Evolutionary conservation across 2,888 invertebrate genomes (phyloP).

Genomic region (Trimorus sp.): DNA sequence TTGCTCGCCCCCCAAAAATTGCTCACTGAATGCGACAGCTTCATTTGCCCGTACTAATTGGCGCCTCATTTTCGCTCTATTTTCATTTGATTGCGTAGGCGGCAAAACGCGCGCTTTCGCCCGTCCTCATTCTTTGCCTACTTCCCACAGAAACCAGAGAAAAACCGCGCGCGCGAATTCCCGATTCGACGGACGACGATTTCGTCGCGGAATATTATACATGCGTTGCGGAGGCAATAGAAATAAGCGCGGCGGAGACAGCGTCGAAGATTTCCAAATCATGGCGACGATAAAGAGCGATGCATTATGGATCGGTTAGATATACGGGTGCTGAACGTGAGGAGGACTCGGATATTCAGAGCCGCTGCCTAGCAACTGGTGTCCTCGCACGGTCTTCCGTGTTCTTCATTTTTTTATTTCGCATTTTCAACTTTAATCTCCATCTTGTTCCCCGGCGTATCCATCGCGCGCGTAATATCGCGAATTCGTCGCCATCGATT

Average conservation of each 20-base stretch:
- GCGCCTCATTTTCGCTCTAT: slow-evolving; percentile 28
- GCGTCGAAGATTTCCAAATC: slow-evolving; percentile 57
- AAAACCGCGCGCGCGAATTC: not conserved
- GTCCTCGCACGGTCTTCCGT: slow-evolving; percentile 72
- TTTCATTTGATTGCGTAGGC: slow-evolving; percentile 46
- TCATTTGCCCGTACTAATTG: slow-evolving; percentile 36
- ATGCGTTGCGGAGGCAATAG: slow-evolving; percentile 10
- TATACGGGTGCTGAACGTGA: slow-evolving; percentile 71
- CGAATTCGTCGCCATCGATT: not conserved
- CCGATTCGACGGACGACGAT: not conserved
- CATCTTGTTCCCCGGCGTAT: slow-evolving; percentile 9
- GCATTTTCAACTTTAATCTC: slow-evolving; percentile 33
- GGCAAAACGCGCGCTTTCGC: slow-evolving; percentile 18
- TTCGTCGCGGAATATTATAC: slow-evolving; percentile 27
- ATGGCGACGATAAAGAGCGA: slow-evolving; percentile 71
- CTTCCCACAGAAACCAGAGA: not conserved
- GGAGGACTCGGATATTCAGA: slow-evolving; percentile 75
- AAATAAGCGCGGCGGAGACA: slow-evolving; percentile 47
- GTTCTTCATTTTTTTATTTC: slow-evolving; percentile 39
- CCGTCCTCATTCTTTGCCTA: slow-evolving; percentile 29
- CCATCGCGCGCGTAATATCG: not conserved
- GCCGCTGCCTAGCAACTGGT: slow-evolving; percentile 80
- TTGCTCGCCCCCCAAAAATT: slow-evolving; percentile 22
- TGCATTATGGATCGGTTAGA: slow-evolving; percentile 72
- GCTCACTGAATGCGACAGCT: slow-evolving; percentile 11